phyloP scores from a whole-genome alignment of 2,113 vertebrate genomes.

The Odocoileus virginianus region DNA sequence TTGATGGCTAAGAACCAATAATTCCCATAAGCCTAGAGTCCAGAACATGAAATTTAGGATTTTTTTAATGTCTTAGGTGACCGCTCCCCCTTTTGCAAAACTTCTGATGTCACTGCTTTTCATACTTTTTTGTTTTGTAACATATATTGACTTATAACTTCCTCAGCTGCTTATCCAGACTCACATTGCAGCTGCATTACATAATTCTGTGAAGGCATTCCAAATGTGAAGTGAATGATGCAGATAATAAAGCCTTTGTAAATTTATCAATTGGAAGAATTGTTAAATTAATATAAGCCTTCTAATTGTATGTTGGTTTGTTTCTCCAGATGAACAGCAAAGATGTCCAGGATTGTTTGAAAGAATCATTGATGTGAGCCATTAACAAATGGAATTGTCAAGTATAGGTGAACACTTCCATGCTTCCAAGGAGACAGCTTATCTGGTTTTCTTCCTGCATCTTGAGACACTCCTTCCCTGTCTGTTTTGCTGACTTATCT shows the following conservation, averaged over 20 bases:
- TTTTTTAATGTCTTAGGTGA: neutral
- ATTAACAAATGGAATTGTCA: constrained; percentile 40
- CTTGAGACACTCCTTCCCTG: constrained; percentile 26
- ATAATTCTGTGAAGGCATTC: constrained; percentile 9
- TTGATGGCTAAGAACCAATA: neutral
- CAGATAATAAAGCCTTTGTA: neutral
- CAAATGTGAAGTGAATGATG: neutral
- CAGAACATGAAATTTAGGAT: neutral
- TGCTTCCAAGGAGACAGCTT: constrained; percentile 40
- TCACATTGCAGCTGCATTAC: neutral
- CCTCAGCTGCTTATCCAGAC: neutral
- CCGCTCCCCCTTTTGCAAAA: neutral
- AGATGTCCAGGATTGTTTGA: constrained; percentile 26
- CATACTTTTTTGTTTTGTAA: neutral
- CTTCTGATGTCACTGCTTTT: neutral
- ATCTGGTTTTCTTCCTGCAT: constrained; percentile 44
- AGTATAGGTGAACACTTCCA: constrained; percentile 9
- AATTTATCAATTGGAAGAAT: neutral
- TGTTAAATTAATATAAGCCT: constrained; percentile 25
- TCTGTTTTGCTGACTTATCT: constrained; percentile 23
- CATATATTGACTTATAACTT: neutral
- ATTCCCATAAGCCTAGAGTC: neutral
- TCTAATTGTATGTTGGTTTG: constrained; percentile 45
- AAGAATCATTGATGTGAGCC: constrained; percentile 36
- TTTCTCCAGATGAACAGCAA: constrained; percentile 59